phyloP scores from a whole-genome alignment of 2,113 vertebrate genomes.

The Lepisosteus osseus region DNA sequence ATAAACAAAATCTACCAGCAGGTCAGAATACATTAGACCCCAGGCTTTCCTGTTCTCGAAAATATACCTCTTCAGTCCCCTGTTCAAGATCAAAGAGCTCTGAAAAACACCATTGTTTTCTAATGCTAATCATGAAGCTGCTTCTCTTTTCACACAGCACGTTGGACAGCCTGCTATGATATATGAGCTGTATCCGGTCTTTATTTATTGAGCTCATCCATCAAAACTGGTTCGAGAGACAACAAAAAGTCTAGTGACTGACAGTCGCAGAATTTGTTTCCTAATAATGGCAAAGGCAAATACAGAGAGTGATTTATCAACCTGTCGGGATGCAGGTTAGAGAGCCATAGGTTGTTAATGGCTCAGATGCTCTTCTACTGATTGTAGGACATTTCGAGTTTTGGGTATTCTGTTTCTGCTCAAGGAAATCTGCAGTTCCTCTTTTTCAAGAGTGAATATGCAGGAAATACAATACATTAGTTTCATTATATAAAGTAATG shows the following conservation, averaged over 20 bases:
- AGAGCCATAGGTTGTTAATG: constrained; percentile 21
- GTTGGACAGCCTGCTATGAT: constrained; percentile 24
- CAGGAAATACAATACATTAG: too few species aligned
- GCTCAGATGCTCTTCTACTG: background rate
- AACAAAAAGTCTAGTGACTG: constrained; percentile 30
- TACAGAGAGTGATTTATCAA: constrained; percentile 46
- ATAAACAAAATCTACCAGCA: background rate
- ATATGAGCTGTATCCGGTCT: constrained; percentile 34
- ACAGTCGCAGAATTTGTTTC: constrained; percentile 40
- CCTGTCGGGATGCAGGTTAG: constrained; percentile 26
- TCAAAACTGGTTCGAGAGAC: constrained; percentile 32
- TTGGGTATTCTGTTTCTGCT: background rate
- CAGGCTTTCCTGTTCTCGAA: background rate
- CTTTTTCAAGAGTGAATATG: too few species aligned
- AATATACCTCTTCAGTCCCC: background rate
- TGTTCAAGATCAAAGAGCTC: background rate
- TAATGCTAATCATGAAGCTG: constrained; percentile 8
- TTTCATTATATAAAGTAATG: too few species aligned
- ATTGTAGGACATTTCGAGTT: background rate
- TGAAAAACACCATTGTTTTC: constrained; percentile 20
- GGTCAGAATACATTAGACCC: background rate
- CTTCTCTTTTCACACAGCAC: background rate
- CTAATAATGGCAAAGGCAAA: constrained; percentile 50
- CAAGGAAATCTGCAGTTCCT: too few species aligned
- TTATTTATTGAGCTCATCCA: constrained; percentile 45